Conservation (phyloP, 2,113 vertebrate genomes). For the Urocolius indicus region DNA sequence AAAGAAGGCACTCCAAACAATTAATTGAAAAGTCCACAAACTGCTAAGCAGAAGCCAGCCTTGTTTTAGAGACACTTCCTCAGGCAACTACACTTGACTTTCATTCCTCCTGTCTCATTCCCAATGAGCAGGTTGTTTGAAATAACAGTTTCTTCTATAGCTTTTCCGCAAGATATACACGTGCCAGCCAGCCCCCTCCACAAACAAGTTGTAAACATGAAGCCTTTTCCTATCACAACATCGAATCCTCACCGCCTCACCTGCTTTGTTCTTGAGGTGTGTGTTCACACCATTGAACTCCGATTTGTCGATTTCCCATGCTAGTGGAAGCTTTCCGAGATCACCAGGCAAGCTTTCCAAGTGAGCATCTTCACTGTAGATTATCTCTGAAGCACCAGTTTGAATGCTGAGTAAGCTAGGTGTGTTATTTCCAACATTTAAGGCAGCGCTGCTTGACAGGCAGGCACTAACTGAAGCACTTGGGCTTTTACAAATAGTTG, state of each 20-base stretch:
- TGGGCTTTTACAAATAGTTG: conserved; percentile 84
- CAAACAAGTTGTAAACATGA: not conserved
- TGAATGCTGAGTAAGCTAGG: conserved; percentile 73
- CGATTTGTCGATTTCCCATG: conserved; percentile 97
- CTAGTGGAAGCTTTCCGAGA: conserved; percentile 85
- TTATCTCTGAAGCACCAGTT: conserved; percentile 72
- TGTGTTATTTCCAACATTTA: conserved; percentile 74
- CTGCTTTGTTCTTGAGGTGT: conserved; percentile 85
- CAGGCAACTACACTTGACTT: not conserved
- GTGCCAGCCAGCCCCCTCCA: not conserved
- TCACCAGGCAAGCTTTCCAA: conserved; percentile 82
- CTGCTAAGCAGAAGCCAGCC: not conserved
- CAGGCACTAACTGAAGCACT: conserved; percentile 74
- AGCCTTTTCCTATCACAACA: not conserved
- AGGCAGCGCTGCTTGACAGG: conserved; percentile 73
- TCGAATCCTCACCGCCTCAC: conserved; percentile 71
- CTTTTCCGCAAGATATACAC: rapidly evolving
- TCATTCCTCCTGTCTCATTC: not conserved
- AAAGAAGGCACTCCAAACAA: not conserved
- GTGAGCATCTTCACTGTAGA: conserved; percentile 82
- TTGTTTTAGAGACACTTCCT: not conserved
- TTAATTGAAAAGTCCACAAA: not conserved
- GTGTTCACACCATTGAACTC: conserved; percentile 88
- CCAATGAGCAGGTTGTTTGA: rapidly evolving
- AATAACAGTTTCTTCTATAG: not conserved